phyloP scores from a whole-genome alignment of 2,888 invertebrate species.

The Malthinus flaveolus region DNA sequence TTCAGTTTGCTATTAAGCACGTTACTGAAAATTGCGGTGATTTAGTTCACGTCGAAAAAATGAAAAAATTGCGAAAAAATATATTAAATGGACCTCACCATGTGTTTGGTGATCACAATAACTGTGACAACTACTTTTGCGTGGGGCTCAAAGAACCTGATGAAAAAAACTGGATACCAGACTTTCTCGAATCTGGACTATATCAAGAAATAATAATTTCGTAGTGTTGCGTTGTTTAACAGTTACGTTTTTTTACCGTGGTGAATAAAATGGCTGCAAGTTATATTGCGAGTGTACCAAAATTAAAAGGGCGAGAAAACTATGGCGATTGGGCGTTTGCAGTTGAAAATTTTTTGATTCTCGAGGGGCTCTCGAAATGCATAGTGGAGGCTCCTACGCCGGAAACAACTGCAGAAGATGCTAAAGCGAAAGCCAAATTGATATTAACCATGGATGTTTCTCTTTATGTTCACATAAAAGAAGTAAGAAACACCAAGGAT shows the following conservation, averaged over 20 bases:
- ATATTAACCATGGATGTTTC: constrained; percentile 30
- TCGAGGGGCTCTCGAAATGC: constrained; percentile 29
- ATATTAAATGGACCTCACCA: background rate
- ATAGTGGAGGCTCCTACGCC: constrained; percentile 10
- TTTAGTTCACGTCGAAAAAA: background rate
- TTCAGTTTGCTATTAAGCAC: background rate
- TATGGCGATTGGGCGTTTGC: constrained; percentile 37
- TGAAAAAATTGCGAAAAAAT: background rate
- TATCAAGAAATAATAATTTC: background rate
- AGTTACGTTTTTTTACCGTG: too few relatives aligned
- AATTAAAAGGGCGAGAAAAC: constrained; percentile 34
- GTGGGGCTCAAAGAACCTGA: background rate
- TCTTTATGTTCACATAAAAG: constrained; percentile 36
- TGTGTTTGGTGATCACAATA: background rate
- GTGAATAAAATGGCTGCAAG: constrained; percentile 21
- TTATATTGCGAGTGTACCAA: constrained; percentile 18
- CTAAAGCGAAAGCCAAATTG: constrained; percentile 35
- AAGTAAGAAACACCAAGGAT: constrained; percentile 8
- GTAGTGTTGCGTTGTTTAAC: too few relatives aligned
- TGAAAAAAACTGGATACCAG: background rate
- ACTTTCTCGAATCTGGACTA: background rate
- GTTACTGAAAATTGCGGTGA: background rate
- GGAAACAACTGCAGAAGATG: too few relatives aligned
- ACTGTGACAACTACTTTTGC: background rate
- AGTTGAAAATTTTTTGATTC: constrained; percentile 21